Evolutionary conservation across 64 coral and sea anemone genomes (phyloP).

Genomic region (Montipora capricornis): DNA sequence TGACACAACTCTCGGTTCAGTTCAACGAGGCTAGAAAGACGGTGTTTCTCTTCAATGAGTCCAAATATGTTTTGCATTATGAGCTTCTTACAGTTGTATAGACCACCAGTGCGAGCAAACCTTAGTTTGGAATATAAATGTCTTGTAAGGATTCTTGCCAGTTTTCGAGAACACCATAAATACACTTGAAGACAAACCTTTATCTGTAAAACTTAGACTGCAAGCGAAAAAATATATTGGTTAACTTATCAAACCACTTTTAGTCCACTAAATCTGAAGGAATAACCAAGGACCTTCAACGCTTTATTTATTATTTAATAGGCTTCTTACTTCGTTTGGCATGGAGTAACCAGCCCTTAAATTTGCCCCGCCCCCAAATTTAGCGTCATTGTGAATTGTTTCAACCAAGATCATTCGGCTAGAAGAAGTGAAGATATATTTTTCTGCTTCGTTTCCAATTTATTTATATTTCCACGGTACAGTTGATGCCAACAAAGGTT

Average conservation of each 20-base stretch:
- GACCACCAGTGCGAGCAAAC: too few relatives aligned
- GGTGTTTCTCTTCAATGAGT: too few relatives aligned
- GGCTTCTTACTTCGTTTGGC: not conserved
- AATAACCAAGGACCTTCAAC: not conserved
- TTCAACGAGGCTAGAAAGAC: too few relatives aligned
- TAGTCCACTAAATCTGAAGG: not conserved
- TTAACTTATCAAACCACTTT: too few relatives aligned
- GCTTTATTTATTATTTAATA: slow-evolving; percentile 45
- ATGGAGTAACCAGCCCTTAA: not conserved
- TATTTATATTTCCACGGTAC: not conserved
- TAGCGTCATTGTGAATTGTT: not conserved
- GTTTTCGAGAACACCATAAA: too few relatives aligned
- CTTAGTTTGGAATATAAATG: too few relatives aligned
- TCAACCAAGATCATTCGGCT: not conserved
- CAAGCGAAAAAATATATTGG: too few relatives aligned
- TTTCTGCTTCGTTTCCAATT: not conserved
- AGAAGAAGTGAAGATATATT: not conserved
- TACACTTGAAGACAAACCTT: not conserved
- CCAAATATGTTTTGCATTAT: too few relatives aligned
- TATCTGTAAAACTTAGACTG: not conserved
- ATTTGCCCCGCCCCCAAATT: not conserved
- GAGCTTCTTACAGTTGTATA: too few relatives aligned
- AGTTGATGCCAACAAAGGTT: not conserved
- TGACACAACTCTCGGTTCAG: too few relatives aligned
- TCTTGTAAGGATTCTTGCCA: too few relatives aligned